Conservation (phyloP, 2,113 vertebrate genomes). For the Engystomops pustulosus region DNA sequence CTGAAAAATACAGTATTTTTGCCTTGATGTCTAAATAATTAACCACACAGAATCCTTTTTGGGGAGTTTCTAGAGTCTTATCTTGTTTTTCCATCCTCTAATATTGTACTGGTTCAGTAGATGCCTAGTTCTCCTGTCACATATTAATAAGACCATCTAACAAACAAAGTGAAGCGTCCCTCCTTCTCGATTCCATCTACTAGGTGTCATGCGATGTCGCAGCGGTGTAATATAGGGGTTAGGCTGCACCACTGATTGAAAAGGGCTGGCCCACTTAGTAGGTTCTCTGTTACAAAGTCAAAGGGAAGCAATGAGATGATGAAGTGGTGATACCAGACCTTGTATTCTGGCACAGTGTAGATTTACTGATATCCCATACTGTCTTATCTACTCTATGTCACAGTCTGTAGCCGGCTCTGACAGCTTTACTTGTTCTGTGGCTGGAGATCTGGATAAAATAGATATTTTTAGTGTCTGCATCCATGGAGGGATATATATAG, state of each 20-base stretch:
- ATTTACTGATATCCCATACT: background rate
- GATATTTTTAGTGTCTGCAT: background rate
- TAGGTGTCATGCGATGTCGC: background rate
- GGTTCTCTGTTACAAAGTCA: slow-evolving; percentile 47
- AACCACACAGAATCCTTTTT: no score
- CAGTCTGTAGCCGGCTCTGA: background rate
- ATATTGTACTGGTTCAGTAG: background rate
- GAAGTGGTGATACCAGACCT: slow-evolving; percentile 40
- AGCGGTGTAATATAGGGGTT: slow-evolving; percentile 26
- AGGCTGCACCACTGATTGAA: slow-evolving; percentile 33
- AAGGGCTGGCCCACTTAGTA: slow-evolving; percentile 27
- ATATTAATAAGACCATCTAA: background rate
- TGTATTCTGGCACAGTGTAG: background rate
- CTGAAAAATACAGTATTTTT: no score
- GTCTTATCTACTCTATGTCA: slow-evolving; percentile 3
- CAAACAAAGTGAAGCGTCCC: background rate
- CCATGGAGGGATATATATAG: no score
- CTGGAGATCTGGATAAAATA: background rate
- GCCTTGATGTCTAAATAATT: no score
- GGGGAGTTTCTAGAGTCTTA: no score
- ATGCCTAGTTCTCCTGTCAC: background rate
- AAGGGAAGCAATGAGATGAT: background rate
- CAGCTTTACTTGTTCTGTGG: background rate
- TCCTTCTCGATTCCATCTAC: slow-evolving; percentile 20
- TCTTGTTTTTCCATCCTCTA: no score